Evolutionary conservation across 2,888 invertebrate genomes (phyloP).

Genomic region (Drosophila macrothrix): DNA sequence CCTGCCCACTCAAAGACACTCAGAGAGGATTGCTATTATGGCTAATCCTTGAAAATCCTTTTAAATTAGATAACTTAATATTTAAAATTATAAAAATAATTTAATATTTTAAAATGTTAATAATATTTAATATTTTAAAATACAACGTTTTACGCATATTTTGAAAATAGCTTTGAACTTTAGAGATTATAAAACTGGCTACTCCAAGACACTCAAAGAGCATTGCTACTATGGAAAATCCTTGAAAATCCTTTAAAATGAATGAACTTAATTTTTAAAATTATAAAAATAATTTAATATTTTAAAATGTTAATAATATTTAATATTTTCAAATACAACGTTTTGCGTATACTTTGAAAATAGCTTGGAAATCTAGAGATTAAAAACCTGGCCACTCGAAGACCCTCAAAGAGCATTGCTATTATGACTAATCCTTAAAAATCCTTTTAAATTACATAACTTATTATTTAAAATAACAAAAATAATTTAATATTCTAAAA

Average conservation of each 20-base stretch:
- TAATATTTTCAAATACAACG: neutral
- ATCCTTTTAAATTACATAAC: neutral
- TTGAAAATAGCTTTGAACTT: too few species aligned
- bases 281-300: too few species aligned
- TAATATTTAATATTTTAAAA: neutral
- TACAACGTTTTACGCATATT: accelerated
- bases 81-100: too few species aligned
- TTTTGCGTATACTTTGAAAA: neutral
- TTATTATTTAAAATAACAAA: too few species aligned
- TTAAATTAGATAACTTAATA: neutral
- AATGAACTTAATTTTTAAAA: too few species aligned
- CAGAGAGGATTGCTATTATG: neutral
- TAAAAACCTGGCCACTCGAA: neutral
- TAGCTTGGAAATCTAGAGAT: neutral
- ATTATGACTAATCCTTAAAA: conserved; percentile 3
- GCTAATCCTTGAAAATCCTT: neutral
- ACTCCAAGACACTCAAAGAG: neutral
- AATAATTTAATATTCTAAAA: neutral
- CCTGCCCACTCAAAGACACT: neutral
- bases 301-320: neutral
- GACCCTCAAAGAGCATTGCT: neutral
- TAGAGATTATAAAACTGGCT: too few species aligned
- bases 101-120: neutral
- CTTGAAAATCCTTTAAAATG: neutral
- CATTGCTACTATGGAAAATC: neutral